Evolutionary conservation across 2,888 invertebrate genomes (phyloP), one percentile per base, ranked within the genome.

Genomic region (Eristalis intricaria): DNA sequence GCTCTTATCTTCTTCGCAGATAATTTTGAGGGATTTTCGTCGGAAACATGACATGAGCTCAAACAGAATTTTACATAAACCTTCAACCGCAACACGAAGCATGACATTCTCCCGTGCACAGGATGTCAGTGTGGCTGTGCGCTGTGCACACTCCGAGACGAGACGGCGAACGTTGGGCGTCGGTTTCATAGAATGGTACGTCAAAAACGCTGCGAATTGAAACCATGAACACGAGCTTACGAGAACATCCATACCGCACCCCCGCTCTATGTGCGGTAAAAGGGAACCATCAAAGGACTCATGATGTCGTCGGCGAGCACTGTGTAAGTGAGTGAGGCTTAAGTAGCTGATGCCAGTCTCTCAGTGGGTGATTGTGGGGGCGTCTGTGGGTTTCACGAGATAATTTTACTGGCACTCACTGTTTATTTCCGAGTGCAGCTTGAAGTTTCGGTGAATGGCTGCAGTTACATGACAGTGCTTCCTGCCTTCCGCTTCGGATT

Each of bases 1-100:
- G 75, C 71, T 79, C 75, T 75, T 79, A 83, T 76, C 75, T 79
- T 83, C 75, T 79, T 76, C 71, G 76, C 64, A 76, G 87, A 87
- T 76, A 84, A 87, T 87, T 87, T 87, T 80, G 68, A 87, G 83
- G 79, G 84, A 84, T 87, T 87, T 87, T 68, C 71, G 71, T 65
- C 22, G 29, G 87, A 76, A 87, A 87, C 87, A 87, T 87, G 87
- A 84, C 87, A 87, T 76, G 66, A 73, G 79, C 73, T 82, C 79
- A 87, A 87, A 87, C 87, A 80, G 79, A 87, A 87, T 87, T 87
- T 84, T 73, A 76, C 84, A 84, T 87, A 87, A 87, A 79, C 87
- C 75, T 80, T 79, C 84, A 84, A 87, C 83, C 84, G 79, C 83
- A 87, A 84, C 75, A 29, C 68, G 38, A 60, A 74, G 80, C 71